phyloP scores from a whole-genome alignment of 2,113 vertebrate species.

The Micromys minutus region DNA sequence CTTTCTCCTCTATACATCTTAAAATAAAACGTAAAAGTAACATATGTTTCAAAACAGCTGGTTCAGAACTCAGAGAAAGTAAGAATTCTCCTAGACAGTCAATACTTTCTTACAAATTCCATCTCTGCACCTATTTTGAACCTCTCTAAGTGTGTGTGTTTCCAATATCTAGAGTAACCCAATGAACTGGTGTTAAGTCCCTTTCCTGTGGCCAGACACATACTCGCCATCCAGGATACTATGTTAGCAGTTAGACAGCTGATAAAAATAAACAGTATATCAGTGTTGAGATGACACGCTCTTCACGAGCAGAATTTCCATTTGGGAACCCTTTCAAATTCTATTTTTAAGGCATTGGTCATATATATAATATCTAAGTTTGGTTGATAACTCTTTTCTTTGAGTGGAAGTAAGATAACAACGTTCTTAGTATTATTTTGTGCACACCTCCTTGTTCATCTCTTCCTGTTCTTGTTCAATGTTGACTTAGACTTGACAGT shows the following conservation, averaged over 20 bases:
- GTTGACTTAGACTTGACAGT: neutral
- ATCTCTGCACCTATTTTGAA: neutral
- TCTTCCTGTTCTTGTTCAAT: neutral
- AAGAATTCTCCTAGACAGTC: constrained; percentile 57
- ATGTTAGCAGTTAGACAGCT: neutral
- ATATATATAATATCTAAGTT: neutral
- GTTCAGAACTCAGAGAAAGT: constrained; percentile 55
- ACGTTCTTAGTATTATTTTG: neutral
- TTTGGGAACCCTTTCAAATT: constrained; percentile 31
- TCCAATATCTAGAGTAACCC: neutral
- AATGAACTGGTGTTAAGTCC: neutral
- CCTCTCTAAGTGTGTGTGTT: neutral
- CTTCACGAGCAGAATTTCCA: constrained; percentile 30
- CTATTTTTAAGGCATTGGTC: neutral
- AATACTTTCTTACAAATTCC: neutral
- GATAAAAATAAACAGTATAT: neutral
- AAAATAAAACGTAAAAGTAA: constrained; percentile 67
- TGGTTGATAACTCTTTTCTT: neutral
- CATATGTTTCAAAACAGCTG: constrained; percentile 62
- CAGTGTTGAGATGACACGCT: neutral
- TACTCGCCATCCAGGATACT: neutral
- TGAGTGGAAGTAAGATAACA: neutral
- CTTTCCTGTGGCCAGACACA: neutral
- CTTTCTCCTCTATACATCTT: constrained; percentile 45
- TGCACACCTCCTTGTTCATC: neutral